Evolutionary conservation across 2,797 vertebrate genomes (phyloP), one percentile per base, ranked within the genome.

Genomic region (Nothura maculosa): DNA sequence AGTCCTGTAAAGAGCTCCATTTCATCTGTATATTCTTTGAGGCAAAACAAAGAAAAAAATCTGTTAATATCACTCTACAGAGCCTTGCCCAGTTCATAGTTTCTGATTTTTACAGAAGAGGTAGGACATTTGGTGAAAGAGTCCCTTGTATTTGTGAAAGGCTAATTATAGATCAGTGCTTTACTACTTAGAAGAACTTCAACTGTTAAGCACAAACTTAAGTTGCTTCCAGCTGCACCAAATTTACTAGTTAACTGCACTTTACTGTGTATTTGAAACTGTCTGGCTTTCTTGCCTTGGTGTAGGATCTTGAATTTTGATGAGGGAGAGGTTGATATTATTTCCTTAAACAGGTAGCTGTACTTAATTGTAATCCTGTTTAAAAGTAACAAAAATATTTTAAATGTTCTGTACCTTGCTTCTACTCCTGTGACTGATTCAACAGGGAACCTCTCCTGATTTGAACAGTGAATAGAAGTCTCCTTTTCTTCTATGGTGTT

Each of bases 1-100:
- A 9, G 13, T 89, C 6, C 67, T 81, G 82, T 87, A n/a, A 73
- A 63, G 66, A 91, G 28, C 36, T 91, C 34, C 1, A 11, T 92
- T 85, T 92, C 2, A 16, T 84, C 36, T 93, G 47, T 67, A n/a
- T 87, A 90, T 93, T 32, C 72, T 91, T 63, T 54, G 47, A 81
- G 22, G 17, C 68, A 66, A 89, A 92, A 91, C 30, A 92, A 91
- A 38, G 38, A 38, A 38, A 38, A 38, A 36, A 64, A 7, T 50
- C 38, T 25, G 14, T 61, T 89, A 45, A 3, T 68, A 22, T 10
- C 77, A 34, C 4, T 28, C 27, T 20, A 0, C 43, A 64, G 66
- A 86, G 19, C 12, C 81, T 77, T 88, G 25, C 34, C 78, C 17
- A 63, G 50, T 54, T 92, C 18, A 25, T 34, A 43, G 19, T 8